Base-by-base conservation (phyloP, 2,888 invertebrate genomes). In the Arctia plantaginis region DNA sequence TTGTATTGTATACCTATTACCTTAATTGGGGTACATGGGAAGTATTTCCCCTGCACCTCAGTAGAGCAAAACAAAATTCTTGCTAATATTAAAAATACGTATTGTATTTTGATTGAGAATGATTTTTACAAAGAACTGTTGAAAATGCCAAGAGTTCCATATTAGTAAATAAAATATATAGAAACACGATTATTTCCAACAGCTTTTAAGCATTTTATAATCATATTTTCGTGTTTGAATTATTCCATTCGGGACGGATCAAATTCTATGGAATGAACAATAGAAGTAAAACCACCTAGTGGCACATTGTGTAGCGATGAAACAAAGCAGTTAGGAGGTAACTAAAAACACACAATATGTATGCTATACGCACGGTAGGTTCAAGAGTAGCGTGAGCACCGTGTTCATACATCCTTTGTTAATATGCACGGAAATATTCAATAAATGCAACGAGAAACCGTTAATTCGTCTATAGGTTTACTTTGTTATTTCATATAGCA, bases 331-430 rank as follows among this genome's bases (percentile, higher is more conserved):
- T 88, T 85, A 86, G 82, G 77, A 81, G 79, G 85, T 84, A 85
- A 86, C 86, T 87, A 87, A 85, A 87, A 88, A 86, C 87, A 88
- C 86, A 89, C 87, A 87, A 80, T 88, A 88, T 86, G 88, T 89
- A 88, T 87, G 87, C 87, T 86, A 85, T 88, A 86, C 87, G 87
- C 86, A 88, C 86, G 87, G 83, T 62, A 62, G 13, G 44, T 44
- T 15, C 30, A 30, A 89, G 89, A 89, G 87, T 90, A 87, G 86
- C 87, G 86, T 85, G 83, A 79, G 83, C 80, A 86, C 84, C 87
- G 85, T 89, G 91, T 90, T 90, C 84, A 88, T 89, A 90, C 85
- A 88, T 87, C 87, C 87, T 87, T 88, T 90, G 88, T 89, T 86
- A 83, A n/a, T 82, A 82, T 76, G 78, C 69, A 44, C 64, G 47